A percentile compares a stretch with the other conserved stretches of the same genome.
Evolutionary conservation across 2,113 vertebrate species (phyloP).

Genomic region (Amia ocellicauda): DNA sequence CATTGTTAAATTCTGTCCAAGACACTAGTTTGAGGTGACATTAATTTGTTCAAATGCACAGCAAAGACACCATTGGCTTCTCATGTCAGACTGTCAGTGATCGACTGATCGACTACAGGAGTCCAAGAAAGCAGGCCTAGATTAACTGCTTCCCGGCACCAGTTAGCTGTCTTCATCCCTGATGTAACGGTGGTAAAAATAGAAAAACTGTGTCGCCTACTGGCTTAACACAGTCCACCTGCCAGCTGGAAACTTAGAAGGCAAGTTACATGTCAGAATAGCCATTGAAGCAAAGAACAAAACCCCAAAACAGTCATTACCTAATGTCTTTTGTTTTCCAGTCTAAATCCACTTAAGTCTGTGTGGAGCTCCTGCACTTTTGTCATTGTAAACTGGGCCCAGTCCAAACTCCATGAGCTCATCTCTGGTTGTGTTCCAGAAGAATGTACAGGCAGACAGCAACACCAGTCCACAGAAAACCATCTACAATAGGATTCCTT

Average conservation of each 20-base stretch:
- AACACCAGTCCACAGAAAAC: constrained; percentile 2
- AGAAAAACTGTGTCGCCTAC: constrained; percentile 36
- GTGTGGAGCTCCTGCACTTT: background rate
- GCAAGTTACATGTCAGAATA: constrained; percentile 29
- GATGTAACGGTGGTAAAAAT: constrained; percentile 44
- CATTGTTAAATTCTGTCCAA: too few relatives aligned
- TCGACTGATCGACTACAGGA: too few relatives aligned
- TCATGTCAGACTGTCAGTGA: too few relatives aligned
- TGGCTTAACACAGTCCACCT: constrained; percentile 14
- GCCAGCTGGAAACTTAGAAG: constrained; percentile 35
- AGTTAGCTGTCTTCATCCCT: constrained; percentile 37
- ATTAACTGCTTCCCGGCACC: too few relatives aligned
- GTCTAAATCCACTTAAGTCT: background rate
- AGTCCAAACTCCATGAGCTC: constrained; percentile 11
- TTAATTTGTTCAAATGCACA: too few relatives aligned
- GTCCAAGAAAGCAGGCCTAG: too few relatives aligned
- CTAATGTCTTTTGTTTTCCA: background rate
- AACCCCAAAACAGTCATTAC: constrained; percentile 6
- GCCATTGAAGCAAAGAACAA: background rate
- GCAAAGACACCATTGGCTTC: too few relatives aligned
- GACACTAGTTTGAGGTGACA: too few relatives aligned
- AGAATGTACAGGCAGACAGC: background rate
- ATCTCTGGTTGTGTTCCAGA: background rate
- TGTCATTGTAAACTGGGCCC: background rate
- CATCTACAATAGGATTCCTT: constrained; percentile 11